Percentiles rank a stretch among this genome's conserved stretches.
Conservation (phyloP, 2,888 invertebrate species). For the Chymomyza amoena region DNA sequence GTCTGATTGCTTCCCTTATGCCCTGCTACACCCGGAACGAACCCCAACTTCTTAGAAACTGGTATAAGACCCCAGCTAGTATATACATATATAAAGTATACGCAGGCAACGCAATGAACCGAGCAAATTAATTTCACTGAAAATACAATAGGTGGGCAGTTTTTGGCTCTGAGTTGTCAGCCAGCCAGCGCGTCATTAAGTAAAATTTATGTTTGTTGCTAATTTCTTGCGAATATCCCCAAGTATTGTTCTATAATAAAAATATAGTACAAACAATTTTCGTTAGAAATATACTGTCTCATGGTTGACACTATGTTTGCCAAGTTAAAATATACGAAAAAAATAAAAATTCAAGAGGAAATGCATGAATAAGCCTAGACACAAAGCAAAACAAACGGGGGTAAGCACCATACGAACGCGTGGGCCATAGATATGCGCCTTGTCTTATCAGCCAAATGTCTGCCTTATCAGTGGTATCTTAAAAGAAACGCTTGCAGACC, state of each 20-base stretch:
- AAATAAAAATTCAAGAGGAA: background rate
- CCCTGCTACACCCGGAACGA: constrained; percentile 3
- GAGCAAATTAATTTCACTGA: constrained; percentile 50
- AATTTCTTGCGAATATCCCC: background rate
- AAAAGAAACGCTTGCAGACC: constrained; percentile 7
- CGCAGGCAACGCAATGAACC: background rate
- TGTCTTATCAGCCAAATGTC: constrained; percentile 18
- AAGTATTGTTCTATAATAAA: background rate
- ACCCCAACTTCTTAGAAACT: constrained; percentile 37
- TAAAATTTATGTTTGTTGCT: background rate
- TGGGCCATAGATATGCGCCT: constrained; percentile 23
- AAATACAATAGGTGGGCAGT: constrained; percentile 32
- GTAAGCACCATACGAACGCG: constrained; percentile 16
- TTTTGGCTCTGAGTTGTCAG: background rate
- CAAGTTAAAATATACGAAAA: background rate
- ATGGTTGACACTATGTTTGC: background rate
- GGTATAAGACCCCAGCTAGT: constrained; percentile 43
- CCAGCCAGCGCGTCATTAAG: background rate
- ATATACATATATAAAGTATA: too few species aligned
- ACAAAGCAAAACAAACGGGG: constrained; percentile 21
- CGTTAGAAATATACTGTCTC: background rate
- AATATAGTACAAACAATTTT: background rate
- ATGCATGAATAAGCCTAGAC: constrained; percentile 23
- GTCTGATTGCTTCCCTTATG: constrained; percentile 21
- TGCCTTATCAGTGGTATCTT: background rate